phyloP scores from a whole-genome alignment of 2,888 invertebrate species.

The Melolontha melolontha region DNA sequence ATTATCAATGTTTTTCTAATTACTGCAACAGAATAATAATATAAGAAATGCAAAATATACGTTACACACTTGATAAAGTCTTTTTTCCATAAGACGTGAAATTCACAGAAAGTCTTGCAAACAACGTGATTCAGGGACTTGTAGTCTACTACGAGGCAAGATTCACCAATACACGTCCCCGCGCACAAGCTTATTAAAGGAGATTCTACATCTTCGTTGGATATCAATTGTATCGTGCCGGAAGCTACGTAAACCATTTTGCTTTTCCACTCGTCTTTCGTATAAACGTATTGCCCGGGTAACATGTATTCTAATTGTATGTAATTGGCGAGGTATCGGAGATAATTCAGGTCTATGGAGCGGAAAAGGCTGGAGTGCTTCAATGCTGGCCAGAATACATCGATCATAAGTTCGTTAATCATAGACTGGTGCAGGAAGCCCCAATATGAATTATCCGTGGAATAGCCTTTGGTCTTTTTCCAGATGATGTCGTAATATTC shows the following conservation, averaged over 20 bases:
- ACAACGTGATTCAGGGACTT: slow-evolving; percentile 48
- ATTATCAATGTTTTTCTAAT: too few species aligned
- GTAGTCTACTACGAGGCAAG: slow-evolving; percentile 45
- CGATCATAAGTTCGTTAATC: slow-evolving; percentile 46
- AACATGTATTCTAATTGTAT: slow-evolving; percentile 47
- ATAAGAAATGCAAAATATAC: too few species aligned
- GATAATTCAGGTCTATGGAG: slow-evolving; percentile 46
- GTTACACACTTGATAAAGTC: slow-evolving; percentile 44
- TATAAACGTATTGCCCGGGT: slow-evolving; percentile 50
- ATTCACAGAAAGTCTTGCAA: slow-evolving; percentile 51
- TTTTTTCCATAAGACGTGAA: slow-evolving; percentile 46
- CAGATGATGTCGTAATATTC: slow-evolving; percentile 36
- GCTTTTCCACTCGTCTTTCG: slow-evolving; percentile 47
- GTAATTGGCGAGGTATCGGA: slow-evolving; percentile 47
- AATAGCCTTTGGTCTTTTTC: slow-evolving; percentile 35
- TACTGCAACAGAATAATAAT: too few species aligned
- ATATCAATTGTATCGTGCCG: slow-evolving; percentile 52
- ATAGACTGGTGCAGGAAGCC: slow-evolving; percentile 45
- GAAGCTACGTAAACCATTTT: slow-evolving; percentile 52
- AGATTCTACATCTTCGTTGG: slow-evolving; percentile 52
- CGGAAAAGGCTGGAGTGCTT: slow-evolving; percentile 52
- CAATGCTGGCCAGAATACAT: slow-evolving; percentile 48
- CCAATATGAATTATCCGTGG: slow-evolving; percentile 5
- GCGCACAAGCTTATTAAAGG: slow-evolving; percentile 51
- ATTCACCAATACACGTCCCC: slow-evolving; percentile 52